phyloP scores from a whole-genome alignment of 2,888 invertebrate genomes.

The Artemia sp. region DNA sequence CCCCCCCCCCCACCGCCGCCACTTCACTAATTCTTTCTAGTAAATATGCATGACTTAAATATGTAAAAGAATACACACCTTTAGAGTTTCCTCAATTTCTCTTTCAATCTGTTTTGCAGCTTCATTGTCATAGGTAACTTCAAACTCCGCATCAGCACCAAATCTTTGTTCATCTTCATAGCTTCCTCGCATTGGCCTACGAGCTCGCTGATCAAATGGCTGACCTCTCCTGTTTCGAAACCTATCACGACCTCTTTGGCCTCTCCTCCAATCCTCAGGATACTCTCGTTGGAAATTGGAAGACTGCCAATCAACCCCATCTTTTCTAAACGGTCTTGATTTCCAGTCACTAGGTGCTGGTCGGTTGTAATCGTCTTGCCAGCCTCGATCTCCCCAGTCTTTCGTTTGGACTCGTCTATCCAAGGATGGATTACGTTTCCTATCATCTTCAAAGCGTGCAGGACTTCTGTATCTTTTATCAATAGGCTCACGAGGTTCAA shows the following conservation, averaged over 20 bases:
- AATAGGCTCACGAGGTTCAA: slow-evolving; percentile 2
- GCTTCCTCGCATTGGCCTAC: neutral
- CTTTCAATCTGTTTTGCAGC: slow-evolving; percentile 13
- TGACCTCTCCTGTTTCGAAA: slow-evolving; percentile 4
- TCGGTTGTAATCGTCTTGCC: neutral
- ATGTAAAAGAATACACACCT: neutral
- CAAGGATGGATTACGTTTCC: neutral
- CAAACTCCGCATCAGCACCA: neutral
- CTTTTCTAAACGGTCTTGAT: neutral
- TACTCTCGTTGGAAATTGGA: neutral
- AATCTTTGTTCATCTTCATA: neutral
- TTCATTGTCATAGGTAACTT: slow-evolving; percentile 12
- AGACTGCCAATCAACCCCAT: neutral
- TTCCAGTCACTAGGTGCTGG: slow-evolving; percentile 12
- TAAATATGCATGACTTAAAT: too few relatives aligned
- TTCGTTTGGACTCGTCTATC: neutral
- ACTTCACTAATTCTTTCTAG: too few relatives aligned
- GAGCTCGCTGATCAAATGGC: neutral
- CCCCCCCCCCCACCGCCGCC: too few relatives aligned
- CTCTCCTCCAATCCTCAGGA: neutral
- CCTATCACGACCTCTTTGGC: slow-evolving; percentile 4
- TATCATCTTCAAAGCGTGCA: slow-evolving; percentile 3
- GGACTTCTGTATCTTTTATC: slow-evolving; percentile 7
- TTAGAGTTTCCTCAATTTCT: slow-evolving; percentile 8
- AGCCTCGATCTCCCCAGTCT: slow-evolving; percentile 5